phyloP scores from a whole-genome alignment of 2,113 vertebrate genomes.

The Tragelaphus scriptus region DNA sequence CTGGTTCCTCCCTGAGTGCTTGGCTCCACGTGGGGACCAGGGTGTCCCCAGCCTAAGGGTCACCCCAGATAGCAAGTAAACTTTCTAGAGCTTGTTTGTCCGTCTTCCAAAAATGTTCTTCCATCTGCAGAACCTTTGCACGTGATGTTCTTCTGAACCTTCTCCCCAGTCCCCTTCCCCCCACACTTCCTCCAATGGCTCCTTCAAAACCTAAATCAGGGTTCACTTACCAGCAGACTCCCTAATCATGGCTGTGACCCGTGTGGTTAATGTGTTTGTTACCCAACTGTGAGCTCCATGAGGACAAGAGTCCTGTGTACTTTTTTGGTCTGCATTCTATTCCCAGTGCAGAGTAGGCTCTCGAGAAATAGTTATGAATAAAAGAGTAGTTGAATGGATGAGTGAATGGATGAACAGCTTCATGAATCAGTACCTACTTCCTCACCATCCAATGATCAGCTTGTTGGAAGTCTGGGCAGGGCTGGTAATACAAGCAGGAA shows the following conservation, averaged over 20 bases:
- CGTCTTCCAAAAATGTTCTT: background rate
- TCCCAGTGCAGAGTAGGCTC: background rate
- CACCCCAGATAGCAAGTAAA: background rate
- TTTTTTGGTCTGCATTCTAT: background rate
- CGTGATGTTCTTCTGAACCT: background rate
- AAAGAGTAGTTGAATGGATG: background rate
- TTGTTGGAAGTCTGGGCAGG: background rate
- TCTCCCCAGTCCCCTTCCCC: rapidly evolving
- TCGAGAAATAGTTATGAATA: background rate
- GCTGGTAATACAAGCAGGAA: background rate
- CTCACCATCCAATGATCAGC: background rate
- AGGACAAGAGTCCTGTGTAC: background rate
- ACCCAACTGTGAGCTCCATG: background rate
- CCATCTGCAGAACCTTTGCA: background rate
- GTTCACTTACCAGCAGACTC: background rate
- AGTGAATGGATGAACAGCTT: background rate
- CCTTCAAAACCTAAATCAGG: background rate
- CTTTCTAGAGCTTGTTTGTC: background rate
- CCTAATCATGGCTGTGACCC: background rate
- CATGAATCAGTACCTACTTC: background rate
- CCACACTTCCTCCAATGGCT: background rate
- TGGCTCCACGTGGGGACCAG: background rate
- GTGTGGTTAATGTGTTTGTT: background rate
- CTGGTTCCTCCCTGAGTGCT: background rate
- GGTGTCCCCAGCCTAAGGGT: background rate